phyloP scores from a whole-genome alignment of 2,888 invertebrate species.

The Dinocampus coccinellae region DNA sequence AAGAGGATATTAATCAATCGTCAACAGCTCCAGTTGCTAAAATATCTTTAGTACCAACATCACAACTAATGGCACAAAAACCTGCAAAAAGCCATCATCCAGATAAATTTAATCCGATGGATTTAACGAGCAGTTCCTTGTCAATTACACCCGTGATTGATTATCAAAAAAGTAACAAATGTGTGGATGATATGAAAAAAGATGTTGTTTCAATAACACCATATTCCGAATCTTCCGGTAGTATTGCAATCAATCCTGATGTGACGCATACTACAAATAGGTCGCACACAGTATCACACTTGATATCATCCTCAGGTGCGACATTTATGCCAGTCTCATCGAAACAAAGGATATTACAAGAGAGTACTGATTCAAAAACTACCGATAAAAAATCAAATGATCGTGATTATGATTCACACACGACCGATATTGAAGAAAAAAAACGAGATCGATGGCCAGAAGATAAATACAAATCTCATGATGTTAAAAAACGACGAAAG shows the following conservation, averaged over 20 bases:
- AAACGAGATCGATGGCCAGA: constrained; percentile 51
- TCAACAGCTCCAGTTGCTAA: constrained; percentile 49
- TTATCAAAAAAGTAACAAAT: constrained; percentile 56
- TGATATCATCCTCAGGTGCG: constrained; percentile 41
- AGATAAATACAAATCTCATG: constrained; percentile 57
- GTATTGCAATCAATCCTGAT: not conserved
- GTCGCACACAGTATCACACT: not conserved
- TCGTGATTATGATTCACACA: constrained; percentile 46
- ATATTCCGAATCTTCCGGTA: constrained; percentile 50
- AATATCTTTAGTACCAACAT: constrained; percentile 59
- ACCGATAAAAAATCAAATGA: constrained; percentile 49
- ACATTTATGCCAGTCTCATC: constrained; percentile 47
- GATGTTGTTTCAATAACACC: constrained; percentile 64
- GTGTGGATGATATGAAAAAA: constrained; percentile 55
- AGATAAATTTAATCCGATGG: constrained; percentile 63
- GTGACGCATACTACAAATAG: constrained; percentile 17
- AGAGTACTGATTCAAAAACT: constrained; percentile 47
- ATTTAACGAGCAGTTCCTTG: constrained; percentile 60
- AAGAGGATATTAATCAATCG: constrained; percentile 40
- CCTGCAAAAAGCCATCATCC: constrained; percentile 50
- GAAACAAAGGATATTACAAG: constrained; percentile 58
- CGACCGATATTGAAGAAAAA: constrained; percentile 54
- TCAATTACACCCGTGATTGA: constrained; percentile 65
- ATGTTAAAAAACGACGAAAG: constrained; percentile 54
- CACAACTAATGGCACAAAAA: constrained; percentile 60